Evolutionary conservation across 2,888 invertebrate species (phyloP), one percentile per base, ranked within the genome.

Genomic region (Cheilosia grossa): DNA sequence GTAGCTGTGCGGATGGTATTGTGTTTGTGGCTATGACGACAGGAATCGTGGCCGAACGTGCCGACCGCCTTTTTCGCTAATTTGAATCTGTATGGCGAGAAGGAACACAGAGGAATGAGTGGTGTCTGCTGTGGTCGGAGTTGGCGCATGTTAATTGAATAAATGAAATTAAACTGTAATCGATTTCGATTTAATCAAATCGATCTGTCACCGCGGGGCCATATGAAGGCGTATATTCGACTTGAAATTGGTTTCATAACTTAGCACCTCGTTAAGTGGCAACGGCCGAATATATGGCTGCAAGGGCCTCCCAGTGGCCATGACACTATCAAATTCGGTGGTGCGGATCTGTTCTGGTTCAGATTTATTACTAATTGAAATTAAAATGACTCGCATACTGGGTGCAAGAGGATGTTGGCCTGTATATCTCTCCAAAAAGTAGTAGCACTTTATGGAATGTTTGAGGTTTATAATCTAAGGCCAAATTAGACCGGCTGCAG

Each of bases 31-130:
- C 27, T 51, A 40, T 19, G 27, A 49, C n/a, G 49, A 33, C 33
- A 33, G 51, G 49, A 33, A 66, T 61, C 27, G 64, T 44, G 49
- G 30, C 33, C 75, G 81, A 67, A 85, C 81, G 85, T 85, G 85
- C 81, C 81, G 40, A 72, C 66, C 61, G 67, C 17, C 72, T 42
- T 58, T 64, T 81, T 67, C 24, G 63, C 75, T 72, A 77, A 85
- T 81, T 85, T 53, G 5, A 51, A 42, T 67, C 61, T 17, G 37
- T 51, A 40, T 19, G 47, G 24, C 17, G 19, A 51, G 47, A 61
- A 33, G 54, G 27, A 61, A 27, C 33, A 30, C 33, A 21, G 27
- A 47, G 37, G 17, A 66, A 53, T 10, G 58, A 44, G 51, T 56
- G 10, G 51, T 47, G 30, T 30, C 47, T 40, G 24, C 1, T 59